Evolutionary conservation across 1,140 invertebrate genomes (phyloP).

Genomic region (Drosophila carrolli): DNA sequence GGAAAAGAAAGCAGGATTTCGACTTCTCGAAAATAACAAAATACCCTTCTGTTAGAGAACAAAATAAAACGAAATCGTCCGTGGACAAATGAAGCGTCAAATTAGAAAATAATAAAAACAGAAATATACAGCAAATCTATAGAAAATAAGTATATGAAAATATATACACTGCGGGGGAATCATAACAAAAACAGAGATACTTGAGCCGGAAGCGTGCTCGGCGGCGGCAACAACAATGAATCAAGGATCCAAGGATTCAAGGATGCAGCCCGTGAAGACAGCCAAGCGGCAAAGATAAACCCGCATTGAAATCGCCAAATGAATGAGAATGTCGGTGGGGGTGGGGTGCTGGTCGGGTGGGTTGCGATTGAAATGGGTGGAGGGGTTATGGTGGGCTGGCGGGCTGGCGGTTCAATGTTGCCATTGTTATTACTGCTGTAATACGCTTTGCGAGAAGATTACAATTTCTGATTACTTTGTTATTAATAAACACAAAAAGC

Average conservation of each 20-base stretch:
- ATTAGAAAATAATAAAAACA: constrained; percentile 70
- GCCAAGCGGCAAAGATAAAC: constrained; percentile 45
- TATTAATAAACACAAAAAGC: constrained; percentile 81
- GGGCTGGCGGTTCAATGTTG: constrained; percentile 35
- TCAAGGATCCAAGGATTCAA: constrained; percentile 35
- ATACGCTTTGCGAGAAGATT: constrained; percentile 77
- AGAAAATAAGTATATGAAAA: constrained; percentile 37
- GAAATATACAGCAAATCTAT: constrained; percentile 26
- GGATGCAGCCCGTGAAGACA: constrained; percentile 47
- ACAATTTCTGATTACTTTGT: constrained; percentile 83
- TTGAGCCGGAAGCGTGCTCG: constrained; percentile 70
- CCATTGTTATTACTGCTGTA: constrained; percentile 79
- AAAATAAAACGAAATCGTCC: constrained; percentile 35
- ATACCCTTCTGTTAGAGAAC: constrained; percentile 7
- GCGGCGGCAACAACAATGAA: constrained; percentile 46
- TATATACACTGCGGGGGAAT: constrained; percentile 16
- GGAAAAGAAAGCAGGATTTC: too few species aligned
- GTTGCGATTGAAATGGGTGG: not conserved
- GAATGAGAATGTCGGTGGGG: constrained; percentile 17
- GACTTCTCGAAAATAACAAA: not conserved
- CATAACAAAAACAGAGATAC: constrained; percentile 56
- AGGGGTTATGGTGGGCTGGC: not conserved
- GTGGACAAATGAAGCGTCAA: constrained; percentile 70
- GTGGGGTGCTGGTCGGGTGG: constrained; percentile 1
- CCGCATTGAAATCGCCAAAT: constrained; percentile 48